Conservation (phyloP, 1,140 invertebrate species). For the Pseudomyrmex pallidus region DNA sequence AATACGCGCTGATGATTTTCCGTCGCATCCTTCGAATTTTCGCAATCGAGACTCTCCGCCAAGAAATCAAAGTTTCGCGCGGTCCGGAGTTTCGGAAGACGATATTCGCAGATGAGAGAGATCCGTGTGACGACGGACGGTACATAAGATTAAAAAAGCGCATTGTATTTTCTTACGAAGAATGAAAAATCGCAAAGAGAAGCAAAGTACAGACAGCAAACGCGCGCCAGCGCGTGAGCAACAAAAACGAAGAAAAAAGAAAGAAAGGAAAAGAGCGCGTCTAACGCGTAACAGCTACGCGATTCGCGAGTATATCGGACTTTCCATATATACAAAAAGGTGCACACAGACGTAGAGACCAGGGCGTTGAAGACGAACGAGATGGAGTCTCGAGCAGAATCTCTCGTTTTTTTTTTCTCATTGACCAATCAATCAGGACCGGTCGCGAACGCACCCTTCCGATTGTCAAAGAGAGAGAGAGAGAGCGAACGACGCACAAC, state of each 20-base stretch:
- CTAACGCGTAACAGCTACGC: constrained; percentile 80
- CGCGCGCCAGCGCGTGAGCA: constrained; percentile 1
- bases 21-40: constrained; percentile 55
- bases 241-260: constrained; percentile 41
- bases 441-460: too few species aligned
- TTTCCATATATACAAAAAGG: constrained; percentile 46
- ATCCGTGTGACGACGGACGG: constrained; percentile 20
- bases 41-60: background rate
- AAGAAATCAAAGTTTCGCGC: background rate
- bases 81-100: background rate
- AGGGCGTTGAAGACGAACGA: constrained; percentile 3
- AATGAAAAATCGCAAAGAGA: constrained; percentile 21
- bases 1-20: constrained; percentile 35
- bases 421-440: too few species aligned
- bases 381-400: background rate
- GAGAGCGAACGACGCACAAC: too few species aligned
- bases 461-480: too few species aligned
- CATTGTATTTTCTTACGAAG: constrained; percentile 17
- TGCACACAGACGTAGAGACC: background rate
- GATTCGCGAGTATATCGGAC: constrained; percentile 73
- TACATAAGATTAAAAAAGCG: background rate
- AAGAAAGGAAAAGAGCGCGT: constrained; percentile 49
- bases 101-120: background rate
- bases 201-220: constrained; percentile 39
- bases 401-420: too few species aligned